Evolutionary conservation across 2,113 vertebrate species (phyloP), one percentile per base, ranked within the genome.

Genomic region (Oncorhynchus clarkii): DNA sequence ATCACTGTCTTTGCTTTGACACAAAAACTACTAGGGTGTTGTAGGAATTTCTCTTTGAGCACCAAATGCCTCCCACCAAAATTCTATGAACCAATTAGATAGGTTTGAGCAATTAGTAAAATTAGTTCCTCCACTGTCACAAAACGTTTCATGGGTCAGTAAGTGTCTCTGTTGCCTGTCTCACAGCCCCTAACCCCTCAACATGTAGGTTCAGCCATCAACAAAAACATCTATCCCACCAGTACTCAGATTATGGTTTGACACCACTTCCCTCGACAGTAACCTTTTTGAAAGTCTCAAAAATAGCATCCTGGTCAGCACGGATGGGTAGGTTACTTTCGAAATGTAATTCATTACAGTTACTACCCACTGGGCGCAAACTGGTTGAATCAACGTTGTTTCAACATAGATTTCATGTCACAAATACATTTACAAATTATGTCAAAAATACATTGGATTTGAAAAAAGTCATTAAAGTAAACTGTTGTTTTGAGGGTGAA

Each of bases 91-190:
- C 78, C 79, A 89, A 90, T 91, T 90, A 89, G 84, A 87, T 89
- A 75, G 74, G 79, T 89, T 82, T 83, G 90, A 91, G 80, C 88
- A 94, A 93, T 94, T 93, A 93, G 90, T 79, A 76, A 89, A 91
- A 89, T 80, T 83, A 87, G 88, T 80, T 83, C 74, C 79, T 60
- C 59, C 6, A 71, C 84, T 90, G 91, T 92, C 91, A 82, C 78
- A 86, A 83, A 75, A 26, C 0, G 70, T 92, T 91, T 90, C 24
- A 62, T 14, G 77, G 91, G 81, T 90, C 82, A 82, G 48, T 86
- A 82, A 45, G 70, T 77, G 73, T 85, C 65, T 80, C 51, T 78
- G 71, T 60, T 13, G 20, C 57, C 5, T 60, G 65, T 57, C 74
- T 39, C 75, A 59, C 78, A 67, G 78, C 77, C 76, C 85, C 81